Evolutionary conservation across 2,113 vertebrate species (phyloP).

Genomic region (Leptobrachium ailaonicum): DNA sequence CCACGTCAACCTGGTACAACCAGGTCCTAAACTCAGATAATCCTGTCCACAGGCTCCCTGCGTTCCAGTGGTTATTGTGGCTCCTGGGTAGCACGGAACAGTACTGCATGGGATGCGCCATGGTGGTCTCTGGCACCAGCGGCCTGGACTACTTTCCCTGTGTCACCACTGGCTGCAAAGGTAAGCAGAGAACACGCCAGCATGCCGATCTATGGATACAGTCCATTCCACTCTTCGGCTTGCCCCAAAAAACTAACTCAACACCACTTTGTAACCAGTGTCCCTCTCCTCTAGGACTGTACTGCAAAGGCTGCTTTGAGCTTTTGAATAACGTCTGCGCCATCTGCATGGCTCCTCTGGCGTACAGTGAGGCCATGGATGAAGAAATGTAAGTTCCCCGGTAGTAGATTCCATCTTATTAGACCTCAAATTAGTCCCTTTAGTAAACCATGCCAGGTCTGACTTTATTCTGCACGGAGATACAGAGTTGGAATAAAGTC

Average conservation of each 20-base stretch:
- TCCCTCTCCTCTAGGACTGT: slow-evolving; percentile 59
- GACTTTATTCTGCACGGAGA: too few species aligned
- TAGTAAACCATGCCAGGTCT: too few species aligned
- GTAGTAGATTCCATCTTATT: too few species aligned
- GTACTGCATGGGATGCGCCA: slow-evolving; percentile 74
- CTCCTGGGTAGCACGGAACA: slow-evolving; percentile 48
- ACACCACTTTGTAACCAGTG: not conserved
- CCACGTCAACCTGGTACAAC: not conserved
- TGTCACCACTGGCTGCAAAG: slow-evolving; percentile 69
- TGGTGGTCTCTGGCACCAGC: slow-evolving; percentile 1
- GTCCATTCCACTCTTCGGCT: too few species aligned
- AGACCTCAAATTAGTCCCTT: too few species aligned
- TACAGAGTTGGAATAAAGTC: too few species aligned
- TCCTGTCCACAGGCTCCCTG: slow-evolving; percentile 49
- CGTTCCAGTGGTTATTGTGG: slow-evolving; percentile 53
- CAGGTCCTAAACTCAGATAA: not conserved
- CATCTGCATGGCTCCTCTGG: slow-evolving; percentile 67
- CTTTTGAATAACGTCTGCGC: slow-evolving; percentile 67
- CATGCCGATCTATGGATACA: too few species aligned
- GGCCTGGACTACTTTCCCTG: slow-evolving; percentile 57
- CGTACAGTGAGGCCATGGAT: slow-evolving; percentile 57
- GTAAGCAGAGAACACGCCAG: slow-evolving; percentile 52
- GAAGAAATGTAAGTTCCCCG: slow-evolving; percentile 75
- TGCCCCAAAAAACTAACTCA: too few species aligned
- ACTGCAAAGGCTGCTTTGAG: slow-evolving; percentile 72